Evolutionary conservation across 1,140 invertebrate genomes (phyloP).

Genomic region (Gonioctena quinquepunctata): DNA sequence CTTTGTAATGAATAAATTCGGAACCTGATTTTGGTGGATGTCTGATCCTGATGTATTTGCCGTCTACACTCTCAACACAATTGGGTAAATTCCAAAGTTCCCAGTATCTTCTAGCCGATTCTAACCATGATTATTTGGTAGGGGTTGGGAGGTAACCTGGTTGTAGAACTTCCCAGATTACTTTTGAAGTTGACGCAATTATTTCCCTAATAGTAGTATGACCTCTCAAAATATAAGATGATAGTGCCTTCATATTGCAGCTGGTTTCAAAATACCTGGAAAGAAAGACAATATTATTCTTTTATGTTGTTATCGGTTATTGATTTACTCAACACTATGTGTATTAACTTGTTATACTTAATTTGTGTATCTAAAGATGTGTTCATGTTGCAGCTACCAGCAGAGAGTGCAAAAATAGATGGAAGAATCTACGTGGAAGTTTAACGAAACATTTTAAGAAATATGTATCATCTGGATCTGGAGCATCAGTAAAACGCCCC

Average conservation of each 20-base stretch:
- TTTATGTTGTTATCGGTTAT: neutral
- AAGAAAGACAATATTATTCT: neutral
- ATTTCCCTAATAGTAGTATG: too few species aligned
- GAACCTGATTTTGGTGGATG: conserved; percentile 30
- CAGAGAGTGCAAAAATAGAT: neutral
- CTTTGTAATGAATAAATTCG: conserved; percentile 38
- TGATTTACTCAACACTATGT: neutral
- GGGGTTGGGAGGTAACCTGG: too few species aligned
- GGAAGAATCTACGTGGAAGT: neutral
- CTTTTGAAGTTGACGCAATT: too few species aligned
- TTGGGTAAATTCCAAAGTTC: conserved; percentile 24
- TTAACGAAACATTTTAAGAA: neutral
- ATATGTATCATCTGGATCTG: neutral
- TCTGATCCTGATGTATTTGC: conserved; percentile 12
- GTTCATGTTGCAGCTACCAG: neutral
- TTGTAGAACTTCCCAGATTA: too few species aligned
- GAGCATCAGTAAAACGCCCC: neutral
- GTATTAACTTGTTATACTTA: neutral
- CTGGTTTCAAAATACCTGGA: neutral
- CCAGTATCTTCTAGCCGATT: conserved; percentile 29
- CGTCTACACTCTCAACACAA: conserved; percentile 38
- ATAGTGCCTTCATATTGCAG: neutral
- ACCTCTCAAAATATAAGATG: too few species aligned
- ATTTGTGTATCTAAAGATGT: neutral
- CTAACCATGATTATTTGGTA: neutral